Percentiles rank a stretch among this genome's conserved stretches.
Conservation (phyloP, 2,888 invertebrate species). For the Cheilosia vulpina region DNA sequence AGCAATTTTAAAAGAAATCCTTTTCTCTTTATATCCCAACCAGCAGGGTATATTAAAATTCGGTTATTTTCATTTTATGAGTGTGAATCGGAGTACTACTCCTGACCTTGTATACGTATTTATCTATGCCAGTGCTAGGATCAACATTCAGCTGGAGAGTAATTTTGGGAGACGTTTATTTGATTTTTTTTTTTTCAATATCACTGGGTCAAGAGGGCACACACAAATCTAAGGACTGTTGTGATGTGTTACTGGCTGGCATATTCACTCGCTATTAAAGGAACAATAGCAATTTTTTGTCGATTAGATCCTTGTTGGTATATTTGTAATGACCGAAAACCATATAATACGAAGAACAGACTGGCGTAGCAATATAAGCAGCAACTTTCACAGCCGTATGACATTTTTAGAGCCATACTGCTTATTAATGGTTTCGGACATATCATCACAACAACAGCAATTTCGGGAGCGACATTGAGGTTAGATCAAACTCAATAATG, state of each 20-base stretch:
- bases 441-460: too few species aligned
- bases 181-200: constrained; percentile 10
- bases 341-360: too few species aligned
- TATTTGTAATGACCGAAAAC: too few species aligned
- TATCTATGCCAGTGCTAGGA: constrained; percentile 11
- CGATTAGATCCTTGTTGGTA: too few species aligned
- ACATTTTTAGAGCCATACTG: too few species aligned
- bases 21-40: constrained; percentile 29
- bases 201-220: not conserved
- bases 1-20: constrained; percentile 37
- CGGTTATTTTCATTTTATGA: constrained; percentile 22
- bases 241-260: not conserved
- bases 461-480: too few species aligned
- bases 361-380: too few species aligned
- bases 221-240: not conserved
- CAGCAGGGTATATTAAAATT: constrained; percentile 36
- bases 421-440: too few species aligned
- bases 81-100: constrained; percentile 2
- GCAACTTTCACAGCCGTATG: too few species aligned
- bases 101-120: constrained; percentile 5
- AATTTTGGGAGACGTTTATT: constrained; percentile 18
- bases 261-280: not conserved
- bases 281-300: too few species aligned
- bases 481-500: too few species aligned
- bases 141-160: constrained; percentile 17